These are phyloP conservation scores for Dicycla oo DNA, from an alignment of 2,888 invertebrate species.

Conservation along the genomic window DNA sequence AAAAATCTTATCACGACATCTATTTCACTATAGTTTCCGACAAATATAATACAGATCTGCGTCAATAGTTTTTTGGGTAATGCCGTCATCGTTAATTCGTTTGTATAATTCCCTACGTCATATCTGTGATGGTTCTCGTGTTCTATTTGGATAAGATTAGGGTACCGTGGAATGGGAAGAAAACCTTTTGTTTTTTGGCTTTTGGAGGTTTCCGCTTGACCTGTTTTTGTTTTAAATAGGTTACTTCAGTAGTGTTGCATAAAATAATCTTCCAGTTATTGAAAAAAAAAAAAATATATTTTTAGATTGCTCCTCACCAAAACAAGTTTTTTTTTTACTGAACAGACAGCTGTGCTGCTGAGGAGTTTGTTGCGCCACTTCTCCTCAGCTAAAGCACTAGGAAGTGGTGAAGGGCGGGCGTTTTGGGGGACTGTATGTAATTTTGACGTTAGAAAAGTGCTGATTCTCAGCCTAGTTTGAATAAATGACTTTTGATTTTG, in stretches of 20 bases:
- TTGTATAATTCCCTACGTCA: conserved; percentile 29
- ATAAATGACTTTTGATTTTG: too few relatives aligned
- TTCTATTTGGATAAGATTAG: conserved; percentile 41
- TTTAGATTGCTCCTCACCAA: not conserved
- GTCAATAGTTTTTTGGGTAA: conserved; percentile 45
- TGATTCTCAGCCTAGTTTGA: too few relatives aligned
- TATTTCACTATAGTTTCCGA: conserved; percentile 2
- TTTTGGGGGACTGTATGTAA: too few relatives aligned
- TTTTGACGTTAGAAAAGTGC: too few relatives aligned
- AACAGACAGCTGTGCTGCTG: too few relatives aligned
- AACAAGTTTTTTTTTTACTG: not conserved
- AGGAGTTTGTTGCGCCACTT: too few relatives aligned
- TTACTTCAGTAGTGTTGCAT: not conserved
- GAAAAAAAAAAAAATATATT: not conserved
- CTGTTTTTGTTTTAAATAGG: not conserved
- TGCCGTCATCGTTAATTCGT: conserved; percentile 44
- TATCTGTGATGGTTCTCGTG: conserved; percentile 30
- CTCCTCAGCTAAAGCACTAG: too few relatives aligned
- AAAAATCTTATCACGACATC: conserved; percentile 7
- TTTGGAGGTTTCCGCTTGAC: not conserved
- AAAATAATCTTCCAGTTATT: not conserved
- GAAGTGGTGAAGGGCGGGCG: too few relatives aligned
- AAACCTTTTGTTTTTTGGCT: not conserved
- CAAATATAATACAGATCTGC: conserved; percentile 11
- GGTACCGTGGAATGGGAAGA: conserved; percentile 7